Conservation (phyloP, 1,140 invertebrate species). For the Bicyclus anynana region DNA sequence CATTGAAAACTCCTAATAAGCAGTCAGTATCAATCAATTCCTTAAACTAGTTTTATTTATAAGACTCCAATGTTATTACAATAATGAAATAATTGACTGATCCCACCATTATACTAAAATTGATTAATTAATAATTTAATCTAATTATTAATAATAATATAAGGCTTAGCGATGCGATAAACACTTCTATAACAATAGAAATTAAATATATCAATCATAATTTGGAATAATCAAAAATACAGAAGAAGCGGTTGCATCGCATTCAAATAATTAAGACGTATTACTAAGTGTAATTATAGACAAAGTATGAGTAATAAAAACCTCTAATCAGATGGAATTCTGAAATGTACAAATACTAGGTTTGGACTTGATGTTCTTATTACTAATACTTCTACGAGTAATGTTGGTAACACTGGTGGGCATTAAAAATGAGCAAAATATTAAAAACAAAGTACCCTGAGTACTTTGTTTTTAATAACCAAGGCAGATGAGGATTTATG, state of each 20-base stretch:
- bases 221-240: too few relatives aligned
- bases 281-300: neutral
- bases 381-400: slow-evolving; percentile 1
- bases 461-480: too few relatives aligned
- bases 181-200: neutral
- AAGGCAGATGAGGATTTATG: too few relatives aligned
- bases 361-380: neutral
- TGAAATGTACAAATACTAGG: too few relatives aligned
- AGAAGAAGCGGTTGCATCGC: neutral
- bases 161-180: neutral
- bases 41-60: neutral
- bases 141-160: neutral
- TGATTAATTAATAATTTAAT: neutral
- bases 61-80: neutral
- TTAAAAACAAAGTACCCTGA: too few relatives aligned
- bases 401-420: too few relatives aligned
- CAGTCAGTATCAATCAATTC: too few relatives aligned
- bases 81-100: neutral
- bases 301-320: neutral
- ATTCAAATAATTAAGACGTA: neutral
- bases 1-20: too few relatives aligned
- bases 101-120: neutral
- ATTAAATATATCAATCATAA: too few relatives aligned
- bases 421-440: too few relatives aligned
- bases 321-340: neutral